Percentiles rank a stretch among this genome's conserved stretches.
These are phyloP conservation scores for Acanthosepion pharaonis DNA, from an alignment of 2,888 invertebrate species.

Conservation along the genomic window DNA sequence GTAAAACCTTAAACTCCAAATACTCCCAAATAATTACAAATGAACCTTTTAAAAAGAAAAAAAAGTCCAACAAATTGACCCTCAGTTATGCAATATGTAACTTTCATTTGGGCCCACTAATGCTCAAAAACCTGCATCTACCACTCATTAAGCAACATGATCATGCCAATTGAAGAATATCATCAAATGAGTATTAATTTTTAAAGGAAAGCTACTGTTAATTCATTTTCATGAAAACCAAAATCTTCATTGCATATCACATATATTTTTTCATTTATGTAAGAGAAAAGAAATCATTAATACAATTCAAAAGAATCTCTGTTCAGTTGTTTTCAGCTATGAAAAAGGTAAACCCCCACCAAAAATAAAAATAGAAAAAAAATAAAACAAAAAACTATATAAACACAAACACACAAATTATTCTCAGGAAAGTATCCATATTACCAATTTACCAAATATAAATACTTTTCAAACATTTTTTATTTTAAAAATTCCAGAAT, in stretches of 20 bases:
- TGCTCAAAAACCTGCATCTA: too few species aligned
- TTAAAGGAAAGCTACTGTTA: neutral
- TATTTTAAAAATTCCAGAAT: constrained; percentile 17
- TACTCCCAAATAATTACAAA: too few species aligned
- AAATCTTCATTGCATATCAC: neutral
- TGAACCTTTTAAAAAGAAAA: too few species aligned
- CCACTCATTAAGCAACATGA: too few species aligned
- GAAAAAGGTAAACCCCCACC: neutral
- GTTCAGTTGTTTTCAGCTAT: neutral
- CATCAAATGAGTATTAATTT: neutral
- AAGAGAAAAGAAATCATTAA: neutral
- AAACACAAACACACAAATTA: neutral
- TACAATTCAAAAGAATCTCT: neutral
- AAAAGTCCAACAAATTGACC: too few species aligned
- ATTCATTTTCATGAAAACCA: neutral
- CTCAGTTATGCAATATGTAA: too few species aligned
- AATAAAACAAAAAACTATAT: neutral
- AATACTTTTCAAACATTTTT: constrained; percentile 20
- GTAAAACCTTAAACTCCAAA: too few species aligned
- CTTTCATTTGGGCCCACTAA: too few species aligned
- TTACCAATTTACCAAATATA: constrained; percentile 33
- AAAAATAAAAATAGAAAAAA: neutral
- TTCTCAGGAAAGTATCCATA: neutral
- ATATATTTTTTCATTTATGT: neutral
- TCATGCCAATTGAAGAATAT: too few species aligned